Base-by-base conservation (phyloP, 2,797 vertebrate species). In the Sebastes trivittatus region DNA sequence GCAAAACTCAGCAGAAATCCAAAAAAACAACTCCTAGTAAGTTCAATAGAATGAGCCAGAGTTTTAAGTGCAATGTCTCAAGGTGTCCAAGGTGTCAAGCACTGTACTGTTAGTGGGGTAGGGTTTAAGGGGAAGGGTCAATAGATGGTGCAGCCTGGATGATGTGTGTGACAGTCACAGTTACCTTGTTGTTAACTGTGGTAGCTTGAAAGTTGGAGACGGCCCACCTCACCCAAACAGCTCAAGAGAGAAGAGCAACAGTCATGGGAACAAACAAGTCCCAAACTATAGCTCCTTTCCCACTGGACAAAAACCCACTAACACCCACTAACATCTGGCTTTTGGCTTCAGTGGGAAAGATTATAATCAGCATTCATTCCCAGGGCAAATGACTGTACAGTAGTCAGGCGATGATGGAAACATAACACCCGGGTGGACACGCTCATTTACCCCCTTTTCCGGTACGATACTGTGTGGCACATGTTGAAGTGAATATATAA, bases 181-280 rank as follows among this genome's bases (percentile, higher is more conserved):
- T 71, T 25, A 10, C 55, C 32, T 11, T 46, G 36, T 34, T 42
- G 49, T 11, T 22, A 0, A 0, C 22, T 38, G 22, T 18, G 46
- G 42, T 25, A 61, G 54, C 54, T 32, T 58, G 25, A 36, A 52
- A 60, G 20, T 11, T 22, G 22, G 36, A 36, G 75, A 70, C 16
- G 38, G n/a, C 65, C 20, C 18, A 52, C 54, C 52, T 84, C 49
- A 25, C 52, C 69, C 29, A 55, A 75, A 72, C 42, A 62, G 23
- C 36, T 81, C 74, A 36, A 13, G n/a, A 54, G 11, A 61, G 32
- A 30, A 49, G 60, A 38, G 36, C 22, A 59, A 32, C 36, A 59
- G 34, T 34, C 54, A 59, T 63, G 7, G 34, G 65, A 86, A 72
- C 72, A 81, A 81, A 75, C 56, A 54, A 54, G 49, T 46, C 18